These are phyloP conservation scores for Craniophora ligustri DNA, from an alignment of 2,888 invertebrate species.

Conservation along the genomic window DNA sequence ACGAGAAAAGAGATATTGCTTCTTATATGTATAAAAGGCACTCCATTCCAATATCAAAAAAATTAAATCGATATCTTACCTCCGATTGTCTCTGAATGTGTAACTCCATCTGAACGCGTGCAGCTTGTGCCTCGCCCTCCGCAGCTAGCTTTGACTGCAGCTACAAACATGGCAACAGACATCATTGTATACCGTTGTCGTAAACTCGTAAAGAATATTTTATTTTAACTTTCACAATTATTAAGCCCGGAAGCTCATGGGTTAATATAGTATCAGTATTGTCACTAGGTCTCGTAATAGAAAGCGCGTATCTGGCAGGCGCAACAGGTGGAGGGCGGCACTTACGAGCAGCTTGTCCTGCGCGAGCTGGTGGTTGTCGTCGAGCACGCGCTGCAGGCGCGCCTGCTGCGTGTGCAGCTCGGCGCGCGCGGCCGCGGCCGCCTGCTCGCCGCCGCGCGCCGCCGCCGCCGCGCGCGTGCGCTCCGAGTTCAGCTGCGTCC, in stretches of 20 bases:
- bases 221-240: too few species aligned
- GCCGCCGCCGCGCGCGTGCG: conserved; percentile 89
- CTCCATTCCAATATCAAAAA: too few species aligned
- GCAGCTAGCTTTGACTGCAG: conserved; percentile 88
- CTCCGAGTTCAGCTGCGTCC: conserved; percentile 90
- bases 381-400: conserved; percentile 89
- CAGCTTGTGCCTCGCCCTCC: conserved; percentile 87
- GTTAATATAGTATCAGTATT: too few species aligned
- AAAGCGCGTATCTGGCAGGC: too few species aligned
- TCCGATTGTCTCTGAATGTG: conserved; percentile 90
- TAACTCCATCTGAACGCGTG: conserved; percentile 90
- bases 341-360: conserved; percentile 89
- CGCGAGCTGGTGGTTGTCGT: conserved; percentile 89
- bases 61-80: too few species aligned
- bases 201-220: too few species aligned
- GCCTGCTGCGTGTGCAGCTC: conserved; percentile 90
- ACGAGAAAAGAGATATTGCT: too few species aligned
- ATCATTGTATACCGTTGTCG: too few species aligned
- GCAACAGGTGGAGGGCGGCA: neutral
- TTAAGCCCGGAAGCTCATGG: too few species aligned
- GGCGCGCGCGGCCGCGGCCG: conserved; percentile 89
- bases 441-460: conserved; percentile 84
- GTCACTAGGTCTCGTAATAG: too few species aligned
- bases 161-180: conserved; percentile 3
- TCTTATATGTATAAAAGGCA: too few species aligned